Evolutionary conservation across 2,113 vertebrate species (phyloP).

Genomic region (Tympanuchus pallidicinctus): DNA sequence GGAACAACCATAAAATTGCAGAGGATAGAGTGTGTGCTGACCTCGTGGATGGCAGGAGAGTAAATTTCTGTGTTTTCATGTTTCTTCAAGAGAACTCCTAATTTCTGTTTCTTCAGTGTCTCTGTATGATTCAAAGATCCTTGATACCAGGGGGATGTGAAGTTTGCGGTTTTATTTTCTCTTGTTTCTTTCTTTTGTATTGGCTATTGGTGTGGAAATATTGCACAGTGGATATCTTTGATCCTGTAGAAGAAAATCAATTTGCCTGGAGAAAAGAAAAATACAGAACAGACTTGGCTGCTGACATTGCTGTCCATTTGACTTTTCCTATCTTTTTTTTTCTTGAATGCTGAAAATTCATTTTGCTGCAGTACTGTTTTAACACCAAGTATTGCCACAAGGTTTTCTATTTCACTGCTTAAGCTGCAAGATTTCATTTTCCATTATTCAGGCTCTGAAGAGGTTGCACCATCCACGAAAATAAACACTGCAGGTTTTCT

Average conservation of each 20-base stretch:
- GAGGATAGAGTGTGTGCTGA: not conserved
- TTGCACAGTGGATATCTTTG: not conserved
- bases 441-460: not conserved
- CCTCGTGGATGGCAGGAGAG: not conserved
- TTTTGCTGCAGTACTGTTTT: not conserved
- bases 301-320: not conserved
- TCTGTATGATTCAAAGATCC: not conserved
- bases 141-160: not conserved
- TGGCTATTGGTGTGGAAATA: not conserved
- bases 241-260: slow-evolving; percentile 20
- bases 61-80: not conserved
- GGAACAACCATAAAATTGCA: not conserved
- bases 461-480: not conserved
- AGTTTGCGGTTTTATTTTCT: slow-evolving; percentile 8
- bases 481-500: slow-evolving; percentile 8
- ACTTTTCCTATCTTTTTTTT: not conserved
- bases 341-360: not conserved
- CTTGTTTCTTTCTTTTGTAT: slow-evolving; percentile 13
- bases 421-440: not conserved
- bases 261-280: not conserved
- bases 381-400: not conserved
- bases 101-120: not conserved
- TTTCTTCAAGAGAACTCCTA: not conserved
- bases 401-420: not conserved
- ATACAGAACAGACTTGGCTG: not conserved